phyloP scores from a whole-genome alignment of 2,888 invertebrate species.

The Dysmachus trigonus region DNA sequence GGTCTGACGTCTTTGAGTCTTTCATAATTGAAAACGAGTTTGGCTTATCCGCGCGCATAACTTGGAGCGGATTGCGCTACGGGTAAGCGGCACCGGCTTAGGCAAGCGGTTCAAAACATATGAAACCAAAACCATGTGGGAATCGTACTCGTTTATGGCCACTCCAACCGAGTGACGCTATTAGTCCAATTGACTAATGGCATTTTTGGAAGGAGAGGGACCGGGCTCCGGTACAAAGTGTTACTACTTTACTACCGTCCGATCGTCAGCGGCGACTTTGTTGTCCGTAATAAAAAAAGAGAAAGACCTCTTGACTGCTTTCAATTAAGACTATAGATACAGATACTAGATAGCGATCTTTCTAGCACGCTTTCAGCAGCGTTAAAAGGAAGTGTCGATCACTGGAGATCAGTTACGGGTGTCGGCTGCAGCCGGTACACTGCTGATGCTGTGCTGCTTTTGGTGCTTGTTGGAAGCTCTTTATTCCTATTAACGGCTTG shows the following conservation, averaged over 20 bases:
- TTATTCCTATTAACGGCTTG: neutral
- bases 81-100: neutral
- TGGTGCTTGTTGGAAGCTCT: neutral
- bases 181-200: neutral
- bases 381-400: conserved; percentile 14
- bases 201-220: neutral
- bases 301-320: neutral
- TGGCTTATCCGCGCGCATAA: neutral
- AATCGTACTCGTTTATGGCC: neutral
- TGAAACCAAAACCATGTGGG: neutral
- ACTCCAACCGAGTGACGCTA: neutral
- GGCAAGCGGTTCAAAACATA: neutral
- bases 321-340: conserved; percentile 11
- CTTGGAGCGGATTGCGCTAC: neutral
- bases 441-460: neutral
- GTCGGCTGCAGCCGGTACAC: neutral
- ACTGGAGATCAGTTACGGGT: neutral
- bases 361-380: conserved; percentile 13
- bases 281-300: neutral
- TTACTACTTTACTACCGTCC: neutral
- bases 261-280: neutral
- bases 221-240: neutral
- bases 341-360: neutral
- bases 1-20: neutral
- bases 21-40: conserved; percentile 16